Conservation (phyloP, 2,797 vertebrate genomes). For the Brachymystax lenok region DNA sequence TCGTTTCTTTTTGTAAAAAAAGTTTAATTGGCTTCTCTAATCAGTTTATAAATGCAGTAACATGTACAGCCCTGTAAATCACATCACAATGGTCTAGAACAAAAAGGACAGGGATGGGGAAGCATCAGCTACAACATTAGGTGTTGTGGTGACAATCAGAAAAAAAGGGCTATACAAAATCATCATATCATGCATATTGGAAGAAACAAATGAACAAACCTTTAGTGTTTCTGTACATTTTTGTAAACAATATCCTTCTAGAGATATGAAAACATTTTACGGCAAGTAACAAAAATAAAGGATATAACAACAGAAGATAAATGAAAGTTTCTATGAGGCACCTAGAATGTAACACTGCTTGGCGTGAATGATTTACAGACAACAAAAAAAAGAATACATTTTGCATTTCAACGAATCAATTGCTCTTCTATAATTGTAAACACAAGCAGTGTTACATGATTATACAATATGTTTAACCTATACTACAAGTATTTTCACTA, state of each 20-base stretch:
- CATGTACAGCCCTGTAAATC: slow-evolving; percentile 81
- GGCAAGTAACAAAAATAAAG: slow-evolving; percentile 81
- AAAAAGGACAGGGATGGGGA: slow-evolving; percentile 73
- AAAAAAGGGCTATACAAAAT: slow-evolving; percentile 77
- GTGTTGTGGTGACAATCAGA: slow-evolving; percentile 78
- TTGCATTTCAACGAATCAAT: slow-evolving; percentile 74
- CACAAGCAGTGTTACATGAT: slow-evolving; percentile 92
- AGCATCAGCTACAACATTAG: slow-evolving; percentile 81
- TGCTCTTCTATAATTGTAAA: slow-evolving; percentile 80
- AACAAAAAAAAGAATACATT: slow-evolving; percentile 49
- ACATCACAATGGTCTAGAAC: slow-evolving; percentile 75
- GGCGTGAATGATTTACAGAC: slow-evolving; percentile 74
- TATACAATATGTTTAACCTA: slow-evolving; percentile 89
- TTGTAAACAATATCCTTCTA: slow-evolving; percentile 86
- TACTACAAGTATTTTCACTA: slow-evolving; percentile 90
- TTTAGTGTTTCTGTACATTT: slow-evolving; percentile 88
- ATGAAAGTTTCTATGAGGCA: slow-evolving; percentile 73
- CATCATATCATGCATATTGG: slow-evolving; percentile 79
- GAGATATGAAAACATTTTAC: slow-evolving; percentile 83
- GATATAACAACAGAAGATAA: slow-evolving; percentile 69
- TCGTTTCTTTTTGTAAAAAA: slow-evolving; percentile 73
- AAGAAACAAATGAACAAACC: slow-evolving; percentile 65
- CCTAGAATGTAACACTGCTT: slow-evolving; percentile 85
- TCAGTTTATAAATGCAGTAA: slow-evolving; percentile 83
- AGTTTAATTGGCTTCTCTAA: slow-evolving; percentile 82